Conservation (phyloP, 1,140 invertebrate genomes). For the Meloidogyne hapla region DNA sequence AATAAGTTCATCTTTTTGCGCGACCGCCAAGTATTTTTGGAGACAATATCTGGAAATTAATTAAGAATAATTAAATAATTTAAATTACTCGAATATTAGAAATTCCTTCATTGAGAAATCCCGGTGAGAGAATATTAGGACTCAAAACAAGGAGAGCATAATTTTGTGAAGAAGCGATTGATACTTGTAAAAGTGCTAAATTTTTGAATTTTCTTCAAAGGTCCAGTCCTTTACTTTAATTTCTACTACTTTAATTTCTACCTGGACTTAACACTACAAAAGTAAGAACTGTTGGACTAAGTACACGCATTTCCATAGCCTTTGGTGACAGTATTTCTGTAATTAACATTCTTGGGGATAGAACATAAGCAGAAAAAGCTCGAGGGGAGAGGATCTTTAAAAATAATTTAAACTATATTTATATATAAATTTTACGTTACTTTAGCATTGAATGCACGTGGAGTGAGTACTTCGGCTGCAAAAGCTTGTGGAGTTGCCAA, state of each 20-base stretch:
- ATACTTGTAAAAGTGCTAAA: constrained; percentile 14
- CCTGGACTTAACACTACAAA: constrained; percentile 33
- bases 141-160: constrained; percentile 18
- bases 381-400: constrained; percentile 19
- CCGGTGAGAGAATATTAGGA: constrained; percentile 25
- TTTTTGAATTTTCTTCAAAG: too few relatives aligned
- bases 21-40: not conserved
- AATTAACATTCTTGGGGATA: constrained; percentile 23
- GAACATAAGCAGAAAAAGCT: constrained; percentile 21
- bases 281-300: not conserved
- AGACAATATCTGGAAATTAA: not conserved
- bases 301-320: constrained; percentile 15
- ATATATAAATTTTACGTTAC: not conserved
- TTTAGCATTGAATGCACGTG: constrained; percentile 10
- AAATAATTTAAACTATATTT: not conserved
- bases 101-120: constrained; percentile 18
- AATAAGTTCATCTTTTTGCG: not conserved
- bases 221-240: too few relatives aligned
- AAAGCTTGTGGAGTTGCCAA: constrained; percentile 31
- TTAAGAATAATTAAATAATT: not conserved
- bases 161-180: constrained; percentile 20
- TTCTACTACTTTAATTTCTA: not conserved
- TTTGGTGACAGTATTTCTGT: constrained; percentile 22
- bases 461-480: constrained; percentile 16
- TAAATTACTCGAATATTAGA: constrained; percentile 18